A percentile compares a stretch with the other conserved stretches of the same genome.
Conservation (phyloP, 2,797 vertebrate genomes). For the Eutrigla gurnardus region DNA sequence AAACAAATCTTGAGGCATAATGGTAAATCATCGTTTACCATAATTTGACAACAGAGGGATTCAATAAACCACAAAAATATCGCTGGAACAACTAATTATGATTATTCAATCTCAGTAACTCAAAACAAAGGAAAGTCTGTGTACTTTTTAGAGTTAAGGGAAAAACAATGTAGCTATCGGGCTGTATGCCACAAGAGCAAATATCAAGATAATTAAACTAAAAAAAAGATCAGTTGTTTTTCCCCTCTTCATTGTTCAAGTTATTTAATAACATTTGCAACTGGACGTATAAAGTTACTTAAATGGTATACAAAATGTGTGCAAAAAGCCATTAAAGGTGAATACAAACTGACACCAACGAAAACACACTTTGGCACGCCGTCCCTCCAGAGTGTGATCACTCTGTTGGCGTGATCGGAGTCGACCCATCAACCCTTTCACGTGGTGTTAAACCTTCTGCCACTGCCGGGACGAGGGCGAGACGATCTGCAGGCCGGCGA, state of each 20-base stretch:
- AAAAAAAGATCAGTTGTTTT: constrained; percentile 16
- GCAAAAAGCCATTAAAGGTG: constrained; percentile 63
- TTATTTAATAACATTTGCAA: constrained; percentile 37
- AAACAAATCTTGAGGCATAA: neutral
- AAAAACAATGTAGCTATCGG: neutral
- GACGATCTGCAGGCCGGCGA: constrained; percentile 85
- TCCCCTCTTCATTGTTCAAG: constrained; percentile 15
- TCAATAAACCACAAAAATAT: neutral
- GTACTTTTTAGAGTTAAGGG: neutral
- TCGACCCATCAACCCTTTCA: constrained; percentile 29
- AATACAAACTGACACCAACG: constrained; percentile 39
- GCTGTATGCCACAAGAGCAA: neutral
- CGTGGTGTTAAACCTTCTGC: constrained; percentile 79
- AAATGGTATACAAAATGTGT: constrained; percentile 59
- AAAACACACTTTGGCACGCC: constrained; percentile 46
- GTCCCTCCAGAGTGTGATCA: constrained; percentile 15
- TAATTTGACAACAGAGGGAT: constrained; percentile 11
- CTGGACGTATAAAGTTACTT: constrained; percentile 43
- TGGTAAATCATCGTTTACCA: neutral
- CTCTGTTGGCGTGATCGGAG: constrained; percentile 3
- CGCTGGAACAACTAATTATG: constrained; percentile 11
- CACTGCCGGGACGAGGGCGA: constrained; percentile 72
- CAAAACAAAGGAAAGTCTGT: constrained; percentile 3
- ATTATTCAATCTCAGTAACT: constrained; percentile 13
- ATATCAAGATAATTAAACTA: constrained; percentile 15